Base-by-base conservation (phyloP, 2,113 vertebrate species). In the Trogon melanurus region DNA sequence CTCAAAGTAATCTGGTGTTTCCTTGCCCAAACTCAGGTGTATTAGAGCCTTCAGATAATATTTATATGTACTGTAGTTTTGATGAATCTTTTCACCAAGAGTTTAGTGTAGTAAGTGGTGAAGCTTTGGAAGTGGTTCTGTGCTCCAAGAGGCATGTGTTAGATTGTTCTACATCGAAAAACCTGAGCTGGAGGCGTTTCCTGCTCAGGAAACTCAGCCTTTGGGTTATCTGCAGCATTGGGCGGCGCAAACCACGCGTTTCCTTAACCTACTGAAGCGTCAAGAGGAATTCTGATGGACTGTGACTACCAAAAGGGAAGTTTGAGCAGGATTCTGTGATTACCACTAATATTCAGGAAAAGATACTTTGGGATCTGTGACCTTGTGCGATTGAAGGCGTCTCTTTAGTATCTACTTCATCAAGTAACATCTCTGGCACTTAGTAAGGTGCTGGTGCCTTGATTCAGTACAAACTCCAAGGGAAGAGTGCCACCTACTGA, bases 401-500 rank as follows among this genome's bases (percentile, higher is more conserved):
- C 34, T 51, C 51, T 71, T 70, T 3, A 38, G 48, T 64, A 61
- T 14, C 41, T 36, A 0, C 41, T 38, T 60, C 85, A 73, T 29
- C 64, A 45, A 16, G 5, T 57, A 13, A 5, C 45, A 14, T 53
- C 69, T 34, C 67, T n/a, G 38, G 62, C 22, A 26, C 12, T 32
- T 41, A 7, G 1, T 48, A 78, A 50, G 18, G 2, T 6, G 4
- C 58, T 16, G 62, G 32, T 44, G 54, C 51, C 58, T 60, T 57
- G 79, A 57, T 91, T 88, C 69, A 5, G 34, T 5, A 81, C 64
- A 60, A 96, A 91, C 82, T 96, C 83, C 93, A 92, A 60, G 96
- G 83, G 93, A 93, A 96, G 95, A 95, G 85, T 96, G 96, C 95
- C 96, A 97, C 82, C 96, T 97, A 86, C 95, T 96, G 96, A 88